Evolutionary conservation across 2,797 vertebrate species (phyloP), one percentile per base, ranked within the genome.

Genomic region (Melanotaenia boesemani): DNA sequence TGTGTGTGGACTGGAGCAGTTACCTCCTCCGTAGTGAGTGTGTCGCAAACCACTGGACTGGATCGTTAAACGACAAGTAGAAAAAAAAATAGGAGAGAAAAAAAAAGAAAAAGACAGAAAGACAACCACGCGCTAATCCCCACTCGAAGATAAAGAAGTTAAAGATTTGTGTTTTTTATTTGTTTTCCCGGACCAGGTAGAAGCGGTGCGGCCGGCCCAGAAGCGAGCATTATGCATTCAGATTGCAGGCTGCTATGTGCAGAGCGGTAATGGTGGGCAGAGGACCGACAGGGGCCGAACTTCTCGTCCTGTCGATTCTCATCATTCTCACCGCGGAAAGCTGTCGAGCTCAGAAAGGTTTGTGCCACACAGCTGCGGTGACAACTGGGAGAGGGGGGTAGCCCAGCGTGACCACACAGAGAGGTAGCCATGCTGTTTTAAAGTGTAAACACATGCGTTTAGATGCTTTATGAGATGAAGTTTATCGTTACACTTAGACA

Each of bases 181-280:
- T 48, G 8, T 22, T 46, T 22, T 58, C 4, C 26, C 60, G 69
- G 80, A 46, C 50, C 88, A 76, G 82, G 77, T 84, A 77, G 84
- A 75, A 85, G 82, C 87, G 82, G 88, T 76, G 81, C 80, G 56
- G 89, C 82, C 83, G 86, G 87, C 74, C 84, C 82, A 80, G 91
- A 70, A 83, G 86, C 86, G 76, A 91, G 88, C 95, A 94, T 57
- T 92, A 96, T 96, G 95, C 94, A 95, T 91, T 94, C 93, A 72
- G 94, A 94, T 91, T 94, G 94, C 90, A 93, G 93, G 89, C 94
- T 94, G 93, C 92, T 91, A 95, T 92, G 94, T 94, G 90, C 92
- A 93, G 91, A 93, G 93, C 92, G 94, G 91, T 95, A 95, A 96
- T 95, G 95, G 92, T 92, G 93, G 93, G 93, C 84, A 92, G 93